Evolutionary conservation across 2,113 vertebrate species (phyloP), one percentile per base, ranked within the genome.

Genomic region (Dasyurus viverrinus): DNA sequence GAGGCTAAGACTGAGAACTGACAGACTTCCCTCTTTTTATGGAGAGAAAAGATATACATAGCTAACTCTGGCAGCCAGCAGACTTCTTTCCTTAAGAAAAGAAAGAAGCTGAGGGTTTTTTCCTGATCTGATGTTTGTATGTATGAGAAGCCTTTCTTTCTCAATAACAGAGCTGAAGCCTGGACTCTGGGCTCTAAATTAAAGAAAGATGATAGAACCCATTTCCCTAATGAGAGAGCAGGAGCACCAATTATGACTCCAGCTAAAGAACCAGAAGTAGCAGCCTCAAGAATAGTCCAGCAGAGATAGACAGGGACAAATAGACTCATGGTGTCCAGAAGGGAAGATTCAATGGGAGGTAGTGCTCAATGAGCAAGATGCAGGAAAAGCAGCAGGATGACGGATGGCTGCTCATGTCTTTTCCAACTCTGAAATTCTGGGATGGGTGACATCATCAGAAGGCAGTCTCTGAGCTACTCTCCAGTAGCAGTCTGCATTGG

Each of bases 1-100:
- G n/a, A 84, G 68, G 68, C 68, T 42, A 84, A 84, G n/a, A 84
- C n/a, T 76, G 60, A 84, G 68, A 84, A 84, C 68, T 84, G n/a
- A 84, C 68, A 84, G 68, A 84, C 68, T 42, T 76, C 68, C n/a
- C 68, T 84, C 68, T 84, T 84, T 84, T 84, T 84, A 84, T 84
- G 68, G 68, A 42, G 68, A 84, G 68, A 42, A 84, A 84, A 84
- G 68, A 42, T 84, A 84, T 84, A 7, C 68, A 42, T 2, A 42
- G 68, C 68, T 84, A 42, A 42, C 68, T 84, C 68, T 42, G n/a
- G n/a, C 36, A 84, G 36, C n/a, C 16, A 0, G 42, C 68, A 84
- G 68, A 84, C 68, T 16, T 84, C 68, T 84, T 84, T 42, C 68
- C n/a, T n/a, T 84, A 42, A 84, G n/a, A n/a, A 84, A 84, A 84